Conservation (phyloP, 2,888 invertebrate genomes). For the Megastigmus dorsalis region DNA sequence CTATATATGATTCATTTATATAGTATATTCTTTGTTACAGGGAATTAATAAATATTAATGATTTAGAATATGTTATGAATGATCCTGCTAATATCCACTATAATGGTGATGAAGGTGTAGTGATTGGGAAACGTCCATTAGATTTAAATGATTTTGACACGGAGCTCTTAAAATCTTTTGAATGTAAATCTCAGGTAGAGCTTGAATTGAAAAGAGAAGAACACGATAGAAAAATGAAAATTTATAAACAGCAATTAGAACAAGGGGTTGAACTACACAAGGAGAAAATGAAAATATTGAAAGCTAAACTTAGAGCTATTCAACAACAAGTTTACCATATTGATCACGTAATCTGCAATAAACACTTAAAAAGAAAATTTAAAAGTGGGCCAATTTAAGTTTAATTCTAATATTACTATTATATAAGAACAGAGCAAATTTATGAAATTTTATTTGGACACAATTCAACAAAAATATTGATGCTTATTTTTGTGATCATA, state of each 20-base stretch:
- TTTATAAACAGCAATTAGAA: constrained; percentile 31
- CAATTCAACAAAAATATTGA: too few species aligned
- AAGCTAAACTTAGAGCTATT: constrained; percentile 1
- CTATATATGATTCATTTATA: too few species aligned
- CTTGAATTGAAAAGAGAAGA: constrained; percentile 46
- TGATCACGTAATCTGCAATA: constrained; percentile 41
- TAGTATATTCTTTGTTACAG: constrained; percentile 22
- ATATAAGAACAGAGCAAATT: too few species aligned
- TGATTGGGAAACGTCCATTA: neutral
- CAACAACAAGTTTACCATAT: constrained; percentile 35
- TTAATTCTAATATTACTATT: too few species aligned
- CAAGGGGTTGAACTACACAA: constrained; percentile 39
- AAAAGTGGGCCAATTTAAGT: constrained; percentile 50
- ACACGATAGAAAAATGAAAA: constrained; percentile 42
- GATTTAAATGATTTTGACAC: constrained; percentile 23
- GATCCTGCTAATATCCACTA: neutral
- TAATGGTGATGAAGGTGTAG: neutral
- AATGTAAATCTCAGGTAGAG: constrained; percentile 19
- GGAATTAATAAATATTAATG: neutral
- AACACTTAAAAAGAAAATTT: constrained; percentile 37
- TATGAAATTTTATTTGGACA: too few species aligned
- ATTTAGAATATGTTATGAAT: neutral
- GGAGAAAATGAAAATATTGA: constrained; percentile 50
- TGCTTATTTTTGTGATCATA: neutral
- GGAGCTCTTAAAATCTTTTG: neutral